These are phyloP conservation scores for Alloscopus bannaensis DNA, from an alignment of 2,888 invertebrate genomes.

Conservation along the genomic window DNA sequence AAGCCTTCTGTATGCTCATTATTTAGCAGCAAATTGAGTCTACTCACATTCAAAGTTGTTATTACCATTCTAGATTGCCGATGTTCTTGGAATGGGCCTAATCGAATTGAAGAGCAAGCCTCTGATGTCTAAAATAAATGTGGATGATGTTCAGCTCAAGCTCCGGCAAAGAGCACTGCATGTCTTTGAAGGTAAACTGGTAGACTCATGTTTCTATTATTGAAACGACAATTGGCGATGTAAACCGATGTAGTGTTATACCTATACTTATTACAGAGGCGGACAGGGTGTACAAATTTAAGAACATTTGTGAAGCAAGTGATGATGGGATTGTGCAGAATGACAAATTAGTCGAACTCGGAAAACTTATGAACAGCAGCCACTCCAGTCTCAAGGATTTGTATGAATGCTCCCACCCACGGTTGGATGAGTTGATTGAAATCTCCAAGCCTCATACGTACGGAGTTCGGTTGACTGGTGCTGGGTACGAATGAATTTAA, in stretches of 20 bases:
- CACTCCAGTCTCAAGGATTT: constrained; percentile 89
- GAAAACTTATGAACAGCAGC: constrained; percentile 90
- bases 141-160: constrained; percentile 79
- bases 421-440: constrained; percentile 88
- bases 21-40: no score
- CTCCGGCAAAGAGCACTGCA: constrained; percentile 91
- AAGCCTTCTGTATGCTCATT: no score
- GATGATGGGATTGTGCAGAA: not conserved
- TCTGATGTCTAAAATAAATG: constrained; percentile 64
- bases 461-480: constrained; percentile 96
- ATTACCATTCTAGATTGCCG: constrained; percentile 52
- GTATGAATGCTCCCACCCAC: constrained; percentile 95
- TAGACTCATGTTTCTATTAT: no score
- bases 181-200: constrained; percentile 84
- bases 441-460: constrained; percentile 82
- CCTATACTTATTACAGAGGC: constrained; percentile 84
- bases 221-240: no score
- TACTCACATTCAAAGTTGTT: no score
- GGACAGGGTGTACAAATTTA: constrained; percentile 86
- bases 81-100: constrained; percentile 56
- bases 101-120: constrained; percentile 59
- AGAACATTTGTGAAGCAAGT: constrained; percentile 78
- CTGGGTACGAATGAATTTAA: constrained; percentile 80
- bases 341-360: constrained; percentile 80
- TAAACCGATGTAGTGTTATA: no score